These are phyloP conservation scores for Eupithecia abbreviata DNA, from an alignment of 2,888 invertebrate species.

Conservation along the genomic window DNA sequence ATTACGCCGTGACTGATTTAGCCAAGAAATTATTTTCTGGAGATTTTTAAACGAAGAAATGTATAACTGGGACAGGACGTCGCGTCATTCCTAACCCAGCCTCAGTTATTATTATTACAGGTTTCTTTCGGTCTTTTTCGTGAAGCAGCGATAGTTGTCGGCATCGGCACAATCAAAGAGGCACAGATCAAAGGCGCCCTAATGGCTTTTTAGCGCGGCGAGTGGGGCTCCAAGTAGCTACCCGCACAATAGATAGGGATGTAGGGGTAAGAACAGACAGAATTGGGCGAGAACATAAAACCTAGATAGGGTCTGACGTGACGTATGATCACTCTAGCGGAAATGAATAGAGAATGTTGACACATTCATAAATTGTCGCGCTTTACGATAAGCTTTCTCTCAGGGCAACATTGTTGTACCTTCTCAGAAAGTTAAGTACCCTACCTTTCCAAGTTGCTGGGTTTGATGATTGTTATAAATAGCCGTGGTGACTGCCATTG, in stretches of 20 bases:
- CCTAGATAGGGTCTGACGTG: background rate
- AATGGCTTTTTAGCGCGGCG: conserved; percentile 76
- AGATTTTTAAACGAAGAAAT: background rate
- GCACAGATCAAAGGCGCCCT: conserved; percentile 74
- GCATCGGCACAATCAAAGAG: conserved; percentile 73
- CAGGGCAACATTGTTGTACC: background rate
- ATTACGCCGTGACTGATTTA: background rate
- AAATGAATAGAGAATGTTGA: background rate
- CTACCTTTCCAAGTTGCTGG: background rate
- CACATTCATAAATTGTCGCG: background rate
- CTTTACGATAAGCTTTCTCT: background rate
- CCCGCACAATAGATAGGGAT: conserved; percentile 38
- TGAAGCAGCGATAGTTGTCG: conserved; percentile 50
- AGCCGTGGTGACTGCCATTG: background rate
- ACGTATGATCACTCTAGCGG: background rate
- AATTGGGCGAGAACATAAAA: background rate
- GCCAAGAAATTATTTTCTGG: background rate
- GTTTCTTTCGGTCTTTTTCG: conserved; percentile 12
- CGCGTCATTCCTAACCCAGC: conserved; percentile 7
- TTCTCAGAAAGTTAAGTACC: background rate
- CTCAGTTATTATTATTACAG: conserved; percentile 1
- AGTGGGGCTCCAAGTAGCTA: conserved; percentile 62
- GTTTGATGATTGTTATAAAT: background rate
- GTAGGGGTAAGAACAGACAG: conserved; percentile 5
- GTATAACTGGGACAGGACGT: background rate